phyloP scores from a whole-genome alignment of 2,888 invertebrate species.

The Rhogogaster chlorosoma region DNA sequence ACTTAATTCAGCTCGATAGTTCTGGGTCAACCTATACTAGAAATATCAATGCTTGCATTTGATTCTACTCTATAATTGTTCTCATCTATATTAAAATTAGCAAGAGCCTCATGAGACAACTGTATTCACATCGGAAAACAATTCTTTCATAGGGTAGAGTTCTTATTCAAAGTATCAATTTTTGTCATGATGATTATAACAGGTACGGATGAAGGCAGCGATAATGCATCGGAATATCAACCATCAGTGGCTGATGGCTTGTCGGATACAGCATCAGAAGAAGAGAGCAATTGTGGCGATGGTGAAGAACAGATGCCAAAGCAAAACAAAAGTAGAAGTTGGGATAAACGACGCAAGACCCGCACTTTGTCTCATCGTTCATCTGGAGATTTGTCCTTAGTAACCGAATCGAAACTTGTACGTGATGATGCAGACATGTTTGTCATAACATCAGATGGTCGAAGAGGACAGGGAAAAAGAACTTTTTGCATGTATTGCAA shows the following conservation, averaged over 20 bases:
- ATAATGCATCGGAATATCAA: not conserved
- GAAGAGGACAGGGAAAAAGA: not conserved
- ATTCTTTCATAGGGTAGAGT: too few relatives aligned
- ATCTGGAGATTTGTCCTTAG: not conserved
- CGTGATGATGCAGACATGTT: conserved; percentile 1
- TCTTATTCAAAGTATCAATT: too few relatives aligned
- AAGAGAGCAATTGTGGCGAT: not conserved
- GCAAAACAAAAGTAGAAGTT: not conserved
- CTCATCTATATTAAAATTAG: too few relatives aligned
- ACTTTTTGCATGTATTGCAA: not conserved
- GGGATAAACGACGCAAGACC: not conserved
- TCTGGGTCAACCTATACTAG: too few relatives aligned
- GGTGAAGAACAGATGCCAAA: not conserved
- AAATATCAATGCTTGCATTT: too few relatives aligned
- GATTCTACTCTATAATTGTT: too few relatives aligned
- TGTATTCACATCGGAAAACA: too few relatives aligned
- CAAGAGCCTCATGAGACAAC: too few relatives aligned
- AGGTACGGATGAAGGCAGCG: not conserved
- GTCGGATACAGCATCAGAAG: not conserved
- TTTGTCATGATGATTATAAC: not conserved
- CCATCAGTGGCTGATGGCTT: not conserved
- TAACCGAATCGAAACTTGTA: not conserved
- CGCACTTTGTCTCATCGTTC: not conserved
- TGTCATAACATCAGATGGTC: not conserved
- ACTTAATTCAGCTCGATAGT: too few relatives aligned